Evolutionary conservation across 1,140 invertebrate genomes (phyloP).

Genomic region (Atta cephalotes): DNA sequence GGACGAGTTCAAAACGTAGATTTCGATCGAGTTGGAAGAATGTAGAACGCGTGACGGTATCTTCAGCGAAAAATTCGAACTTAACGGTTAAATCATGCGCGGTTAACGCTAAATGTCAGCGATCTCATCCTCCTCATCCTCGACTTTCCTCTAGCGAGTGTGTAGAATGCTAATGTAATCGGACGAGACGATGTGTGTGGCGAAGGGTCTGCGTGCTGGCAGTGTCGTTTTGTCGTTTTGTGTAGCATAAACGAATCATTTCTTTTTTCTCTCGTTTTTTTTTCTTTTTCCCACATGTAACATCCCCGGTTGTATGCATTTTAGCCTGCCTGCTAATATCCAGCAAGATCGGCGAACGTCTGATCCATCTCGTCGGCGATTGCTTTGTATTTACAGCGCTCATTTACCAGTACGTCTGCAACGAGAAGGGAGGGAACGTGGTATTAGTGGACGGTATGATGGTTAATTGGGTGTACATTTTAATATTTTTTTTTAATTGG

Average conservation of each 20-base stretch:
- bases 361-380: constrained; percentile 99
- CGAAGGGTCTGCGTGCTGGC: constrained; percentile 72
- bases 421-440: constrained; percentile 80
- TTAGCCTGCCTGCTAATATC: constrained; percentile 89
- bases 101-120: constrained; percentile 33
- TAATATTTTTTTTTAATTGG: constrained; percentile 54
- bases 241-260: constrained; percentile 64
- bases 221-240: constrained; percentile 71
- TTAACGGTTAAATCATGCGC: constrained; percentile 6
- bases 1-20: constrained; percentile 18
- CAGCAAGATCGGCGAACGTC: constrained; percentile 97
- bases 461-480: constrained; percentile 52
- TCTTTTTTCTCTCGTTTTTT: constrained; percentile 29
- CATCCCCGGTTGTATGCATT: constrained; percentile 17
- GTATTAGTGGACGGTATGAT: constrained; percentile 72
- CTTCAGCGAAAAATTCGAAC: constrained; percentile 18
- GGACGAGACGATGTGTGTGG: constrained; percentile 62
- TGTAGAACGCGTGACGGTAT: constrained; percentile 2
- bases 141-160: constrained; percentile 9
- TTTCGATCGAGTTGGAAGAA: not conserved
- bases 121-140: not conserved
- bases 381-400: constrained; percentile 99
- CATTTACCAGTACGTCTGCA: constrained; percentile 97
- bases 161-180: constrained; percentile 51
- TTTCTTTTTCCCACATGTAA: constrained; percentile 46